Base-by-base conservation (phyloP, 2,888 invertebrate genomes). In the Schrankia costaestrigalis region DNA sequence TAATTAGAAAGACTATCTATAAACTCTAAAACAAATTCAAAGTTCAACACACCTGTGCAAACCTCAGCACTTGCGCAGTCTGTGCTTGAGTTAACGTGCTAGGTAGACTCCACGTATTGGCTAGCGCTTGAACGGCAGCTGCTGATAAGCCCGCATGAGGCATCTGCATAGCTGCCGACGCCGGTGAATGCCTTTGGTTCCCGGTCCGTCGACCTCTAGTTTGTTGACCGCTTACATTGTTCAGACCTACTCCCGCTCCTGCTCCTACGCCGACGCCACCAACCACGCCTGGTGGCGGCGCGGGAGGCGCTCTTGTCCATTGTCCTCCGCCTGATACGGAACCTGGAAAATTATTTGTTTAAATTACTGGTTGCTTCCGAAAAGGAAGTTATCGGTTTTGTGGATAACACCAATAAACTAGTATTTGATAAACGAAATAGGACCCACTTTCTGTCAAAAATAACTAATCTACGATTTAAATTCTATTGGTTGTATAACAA, bases 251-350 rank as follows among this genome's bases (percentile, higher is more conserved):
- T 29, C 65, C 64, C 8, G 52, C 56, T 4, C 35, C 57, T 4
- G 50, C 52, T 9, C 62, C 64, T 1, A 68, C 77, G 10, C 66
- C 71, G 2, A 62, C 70, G 8, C 64, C 62, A 10, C 67, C 77
- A 14, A 64, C 69, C n/a, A 62, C 75, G 32, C 73, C 54, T 35
- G 89, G 84, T 1, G 94, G 93, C 5, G 94, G 94, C 21, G 92
- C 92, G 1, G 92, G 90, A 0, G 94, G 94, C 52, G 94, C 94
- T 15, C 93, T 88, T 13, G 94, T 94, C 94, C 94, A 94, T 54
- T 94, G 93, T 0, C 93, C 93, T 9, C 90, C 90, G 45, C 90
- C 79, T 10, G 78, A 65, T 23, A 78, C 80, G 14, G 81, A 62
- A 1, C 85, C 85, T 82, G 66, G 8, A 23, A 23, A 23, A 23